Base-by-base conservation (phyloP, 2,113 vertebrate species). In the Aphelocoma coerulescens region DNA sequence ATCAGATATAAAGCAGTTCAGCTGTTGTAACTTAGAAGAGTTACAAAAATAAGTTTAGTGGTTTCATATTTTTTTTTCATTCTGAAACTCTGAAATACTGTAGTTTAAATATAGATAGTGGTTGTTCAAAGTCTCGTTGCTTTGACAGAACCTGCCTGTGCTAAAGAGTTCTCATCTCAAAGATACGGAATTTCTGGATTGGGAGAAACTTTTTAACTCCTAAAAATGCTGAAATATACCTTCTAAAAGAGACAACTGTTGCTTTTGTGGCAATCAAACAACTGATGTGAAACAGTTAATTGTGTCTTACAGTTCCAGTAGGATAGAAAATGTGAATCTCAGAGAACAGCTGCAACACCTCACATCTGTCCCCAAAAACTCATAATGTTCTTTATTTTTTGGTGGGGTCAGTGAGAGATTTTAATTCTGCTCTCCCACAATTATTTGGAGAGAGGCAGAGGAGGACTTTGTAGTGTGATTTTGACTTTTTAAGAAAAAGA, bases 1-100 rank as follows among this genome's bases (percentile, higher is more conserved):
- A 82, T 88, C 76, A 84, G 78, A 11, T 91, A 95, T 96, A 96
- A 96, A 96, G 96, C 87, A 84, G 63, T 67, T 85, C 67, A 80
- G 55, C 37, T 69, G 43, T 54, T 84, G 67, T 18, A 94, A 83
- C 43, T 83, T 88, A 14, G 8, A 74, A 59, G 84, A 89, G 39
- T 88, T 94, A 18, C 43, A 27, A 21, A 73, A 69, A 79, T 39
- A 79, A 57, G 30, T 68, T 67, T 33, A 79, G 63, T 65, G 39
- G 11, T 43, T 94, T 94, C 27, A 3, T 73, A 13, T 48, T 3
- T 5, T 0, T 37, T 75, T 77, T 75, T n/a, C 10, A 48, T 33
- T 76, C 46, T 62, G 19, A 55, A 93, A 33, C 18, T 77, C 77
- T 49, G 73, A 89, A 71, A 68, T 44, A 5, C 10, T 0, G 0